phyloP scores from a whole-genome alignment of 2,797 vertebrate genomes.

The Sebastes iracundus region DNA sequence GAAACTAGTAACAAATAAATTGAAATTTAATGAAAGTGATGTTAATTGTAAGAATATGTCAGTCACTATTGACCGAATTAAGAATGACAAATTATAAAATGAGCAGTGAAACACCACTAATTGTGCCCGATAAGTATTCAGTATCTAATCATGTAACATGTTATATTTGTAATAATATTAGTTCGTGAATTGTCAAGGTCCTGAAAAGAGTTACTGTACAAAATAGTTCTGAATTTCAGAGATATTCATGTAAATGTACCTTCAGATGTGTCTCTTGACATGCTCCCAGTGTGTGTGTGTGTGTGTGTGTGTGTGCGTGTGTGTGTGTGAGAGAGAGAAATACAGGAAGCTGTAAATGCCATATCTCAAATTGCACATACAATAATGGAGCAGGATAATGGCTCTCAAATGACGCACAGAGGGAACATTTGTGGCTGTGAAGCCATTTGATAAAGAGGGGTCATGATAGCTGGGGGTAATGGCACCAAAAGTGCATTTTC shows the following conservation, averaged over 20 bases:
- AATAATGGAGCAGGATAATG: constrained; percentile 64
- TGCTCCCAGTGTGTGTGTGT: background rate
- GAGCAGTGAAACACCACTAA: background rate
- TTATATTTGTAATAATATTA: background rate
- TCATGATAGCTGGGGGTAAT: constrained; percentile 61
- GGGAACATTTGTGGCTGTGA: constrained; percentile 64
- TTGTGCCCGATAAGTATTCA: background rate
- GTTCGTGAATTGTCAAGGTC: background rate
- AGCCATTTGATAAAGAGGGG: constrained; percentile 71
- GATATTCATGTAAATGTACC: background rate
- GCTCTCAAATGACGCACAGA: constrained; percentile 59
- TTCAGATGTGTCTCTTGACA: constrained; percentile 3
- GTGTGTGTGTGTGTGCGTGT: background rate
- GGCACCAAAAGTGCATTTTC: constrained; percentile 58
- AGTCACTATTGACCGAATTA: no score
- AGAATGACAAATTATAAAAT: no score
- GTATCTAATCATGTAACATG: background rate
- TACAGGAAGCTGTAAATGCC: constrained; percentile 53
- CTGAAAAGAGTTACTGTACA: background rate
- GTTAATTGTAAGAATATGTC: no score
- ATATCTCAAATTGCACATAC: constrained; percentile 45
- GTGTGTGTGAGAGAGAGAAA: background rate
- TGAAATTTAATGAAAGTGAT: no score
- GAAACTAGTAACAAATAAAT: background rate
- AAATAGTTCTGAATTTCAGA: background rate